phyloP scores from a whole-genome alignment of 2,888 invertebrate species.

The Drosophila mercatorum region DNA sequence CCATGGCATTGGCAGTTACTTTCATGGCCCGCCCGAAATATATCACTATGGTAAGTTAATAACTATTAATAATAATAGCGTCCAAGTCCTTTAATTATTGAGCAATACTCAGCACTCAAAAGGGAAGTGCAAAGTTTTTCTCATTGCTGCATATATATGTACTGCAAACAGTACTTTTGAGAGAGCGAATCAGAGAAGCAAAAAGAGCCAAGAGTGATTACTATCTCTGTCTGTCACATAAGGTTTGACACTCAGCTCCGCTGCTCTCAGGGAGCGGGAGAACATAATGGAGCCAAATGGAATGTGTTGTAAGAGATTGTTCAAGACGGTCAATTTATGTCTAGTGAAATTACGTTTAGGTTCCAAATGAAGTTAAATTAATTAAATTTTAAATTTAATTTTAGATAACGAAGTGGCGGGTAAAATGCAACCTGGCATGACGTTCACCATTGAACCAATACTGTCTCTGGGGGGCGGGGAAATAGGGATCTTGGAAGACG shows the following conservation, averaged over 20 bases:
- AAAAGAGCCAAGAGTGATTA: not conserved
- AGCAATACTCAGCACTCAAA: no score
- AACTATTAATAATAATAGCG: no score
- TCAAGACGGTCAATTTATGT: not conserved
- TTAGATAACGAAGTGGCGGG: conserved; percentile 89
- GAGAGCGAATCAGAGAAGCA: not conserved
- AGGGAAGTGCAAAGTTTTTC: no score
- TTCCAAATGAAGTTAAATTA: not conserved
- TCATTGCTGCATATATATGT: no score
- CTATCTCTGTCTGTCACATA: not conserved
- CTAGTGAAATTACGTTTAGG: not conserved
- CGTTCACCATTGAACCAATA: conserved; percentile 97
- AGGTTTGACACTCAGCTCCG: not conserved
- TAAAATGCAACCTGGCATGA: conserved; percentile 94
- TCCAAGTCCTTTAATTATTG: no score
- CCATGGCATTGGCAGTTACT: conserved; percentile 96
- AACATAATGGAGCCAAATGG: not conserved
- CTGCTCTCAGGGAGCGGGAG: not conserved
- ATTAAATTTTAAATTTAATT: not conserved
- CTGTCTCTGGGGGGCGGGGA: conserved; percentile 90
- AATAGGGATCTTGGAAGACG: conserved; percentile 91
- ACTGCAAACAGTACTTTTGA: no score
- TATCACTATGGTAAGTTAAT: conserved; percentile 90
- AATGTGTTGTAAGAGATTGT: not conserved
- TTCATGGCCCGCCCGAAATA: conserved; percentile 97